A percentile compares a stretch with the other conserved stretches of the same genome.
These are phyloP conservation scores for Carassius carassius DNA, from an alignment of 2,113 vertebrate genomes.

Conservation along the genomic window DNA sequence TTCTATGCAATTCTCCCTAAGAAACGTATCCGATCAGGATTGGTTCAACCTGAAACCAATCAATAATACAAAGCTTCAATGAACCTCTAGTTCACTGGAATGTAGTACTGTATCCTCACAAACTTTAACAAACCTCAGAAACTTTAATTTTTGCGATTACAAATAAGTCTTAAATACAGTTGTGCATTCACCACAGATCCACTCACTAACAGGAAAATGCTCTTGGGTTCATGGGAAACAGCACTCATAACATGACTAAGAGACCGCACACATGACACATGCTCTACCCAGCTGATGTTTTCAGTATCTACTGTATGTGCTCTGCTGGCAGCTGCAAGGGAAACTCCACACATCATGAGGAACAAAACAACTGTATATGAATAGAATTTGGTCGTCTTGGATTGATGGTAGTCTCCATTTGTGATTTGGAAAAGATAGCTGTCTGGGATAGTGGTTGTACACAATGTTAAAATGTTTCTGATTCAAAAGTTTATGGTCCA, in stretches of 20 bases:
- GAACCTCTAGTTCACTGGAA: too few species aligned
- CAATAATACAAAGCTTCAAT: too few species aligned
- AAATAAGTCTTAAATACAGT: background rate
- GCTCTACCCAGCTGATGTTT: background rate
- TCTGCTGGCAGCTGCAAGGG: conserved; percentile 8
- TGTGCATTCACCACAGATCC: background rate
- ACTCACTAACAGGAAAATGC: background rate
- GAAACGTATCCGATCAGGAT: too few species aligned
- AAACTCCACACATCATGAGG: background rate
- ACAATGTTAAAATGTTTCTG: background rate
- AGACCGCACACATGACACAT: background rate
- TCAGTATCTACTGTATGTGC: background rate
- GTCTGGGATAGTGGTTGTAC: background rate
- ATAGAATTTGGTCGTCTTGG: background rate
- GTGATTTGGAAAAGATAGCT: background rate
- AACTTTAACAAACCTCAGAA: background rate
- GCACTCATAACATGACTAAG: background rate
- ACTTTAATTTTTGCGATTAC: background rate
- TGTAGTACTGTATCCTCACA: too few species aligned
- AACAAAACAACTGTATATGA: background rate
- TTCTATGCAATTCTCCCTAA: too few species aligned
- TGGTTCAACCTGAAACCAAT: too few species aligned
- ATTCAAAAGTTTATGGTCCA: background rate
- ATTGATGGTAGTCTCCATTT: background rate
- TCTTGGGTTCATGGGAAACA: background rate